phyloP scores from a whole-genome alignment of 2,113 vertebrate genomes.

The Pseudorhombus dupliciocellatus region DNA sequence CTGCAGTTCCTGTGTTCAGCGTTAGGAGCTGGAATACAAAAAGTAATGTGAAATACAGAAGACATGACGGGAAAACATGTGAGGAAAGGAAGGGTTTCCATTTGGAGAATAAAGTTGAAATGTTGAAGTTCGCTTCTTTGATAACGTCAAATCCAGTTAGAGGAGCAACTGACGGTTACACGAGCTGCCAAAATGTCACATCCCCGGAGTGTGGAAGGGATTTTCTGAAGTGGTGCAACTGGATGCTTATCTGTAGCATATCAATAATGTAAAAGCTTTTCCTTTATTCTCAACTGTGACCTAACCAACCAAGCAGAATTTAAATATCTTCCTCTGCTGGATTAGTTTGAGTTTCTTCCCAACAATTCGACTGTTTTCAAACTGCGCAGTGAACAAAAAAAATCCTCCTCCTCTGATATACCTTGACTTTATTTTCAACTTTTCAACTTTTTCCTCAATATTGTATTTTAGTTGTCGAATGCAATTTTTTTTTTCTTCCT shows the following conservation, averaged over 20 bases:
- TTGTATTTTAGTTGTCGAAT: too few relatives aligned
- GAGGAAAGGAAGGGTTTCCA: not conserved
- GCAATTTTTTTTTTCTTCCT: too few relatives aligned
- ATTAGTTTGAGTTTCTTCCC: too few relatives aligned
- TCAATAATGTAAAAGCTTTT: not conserved
- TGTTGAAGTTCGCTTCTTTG: not conserved
- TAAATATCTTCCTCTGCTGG: too few relatives aligned
- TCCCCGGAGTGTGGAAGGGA: not conserved
- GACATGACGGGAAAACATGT: not conserved
- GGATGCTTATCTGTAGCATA: not conserved
- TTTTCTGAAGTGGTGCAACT: not conserved
- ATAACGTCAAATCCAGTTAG: not conserved
- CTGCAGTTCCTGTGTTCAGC: constrained; percentile 48
- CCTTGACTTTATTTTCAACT: too few relatives aligned
- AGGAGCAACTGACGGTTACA: not conserved
- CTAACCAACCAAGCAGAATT: not conserved
- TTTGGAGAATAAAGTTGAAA: too few relatives aligned
- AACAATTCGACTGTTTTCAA: too few relatives aligned
- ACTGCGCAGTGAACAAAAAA: too few relatives aligned
- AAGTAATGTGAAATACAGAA: too few relatives aligned
- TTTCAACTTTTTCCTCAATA: too few relatives aligned
- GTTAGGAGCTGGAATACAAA: constrained; percentile 1
- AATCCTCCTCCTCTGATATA: too few relatives aligned
- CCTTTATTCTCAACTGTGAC: not conserved
- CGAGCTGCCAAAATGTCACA: not conserved